Evolutionary conservation across 2,888 invertebrate species (phyloP).

Genomic region (Chloroclystis v-ata): DNA sequence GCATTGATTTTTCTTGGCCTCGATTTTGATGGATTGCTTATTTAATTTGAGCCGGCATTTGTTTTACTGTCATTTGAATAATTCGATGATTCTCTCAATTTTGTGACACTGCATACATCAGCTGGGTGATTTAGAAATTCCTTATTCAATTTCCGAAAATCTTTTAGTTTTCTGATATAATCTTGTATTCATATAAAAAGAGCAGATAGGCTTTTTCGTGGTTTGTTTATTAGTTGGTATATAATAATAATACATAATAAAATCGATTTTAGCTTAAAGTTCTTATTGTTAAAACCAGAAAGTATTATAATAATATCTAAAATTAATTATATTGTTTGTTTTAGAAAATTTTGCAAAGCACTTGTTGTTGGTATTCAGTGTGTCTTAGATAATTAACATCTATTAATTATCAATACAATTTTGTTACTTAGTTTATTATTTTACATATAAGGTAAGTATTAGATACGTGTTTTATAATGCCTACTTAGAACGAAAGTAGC

Average conservation of each 20-base stretch:
- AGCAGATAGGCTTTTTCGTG: background rate
- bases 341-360: too few species aligned
- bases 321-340: too few species aligned
- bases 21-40: conserved; percentile 31
- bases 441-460: too few species aligned
- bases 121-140: conserved; percentile 9
- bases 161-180: conserved; percentile 6
- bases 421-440: too few species aligned
- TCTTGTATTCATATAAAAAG: background rate
- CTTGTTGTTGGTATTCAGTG: too few species aligned
- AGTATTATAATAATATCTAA: too few species aligned
- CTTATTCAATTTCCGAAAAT: conserved; percentile 12
- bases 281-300: too few species aligned
- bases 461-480: background rate
- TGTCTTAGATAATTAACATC: too few species aligned
- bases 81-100: conserved; percentile 25
- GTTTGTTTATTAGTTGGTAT: too few species aligned
- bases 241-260: too few species aligned
- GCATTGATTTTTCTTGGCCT: conserved; percentile 53
- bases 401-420: too few species aligned
- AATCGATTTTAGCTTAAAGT: too few species aligned
- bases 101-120: conserved; percentile 18
- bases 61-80: conserved; percentile 25
- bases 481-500: background rate
- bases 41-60: conserved; percentile 33